A percentile compares a stretch with the other conserved stretches of the same genome.
Evolutionary conservation across 2,888 invertebrate species (phyloP).

Genomic region (Diplazon laetatorius): DNA sequence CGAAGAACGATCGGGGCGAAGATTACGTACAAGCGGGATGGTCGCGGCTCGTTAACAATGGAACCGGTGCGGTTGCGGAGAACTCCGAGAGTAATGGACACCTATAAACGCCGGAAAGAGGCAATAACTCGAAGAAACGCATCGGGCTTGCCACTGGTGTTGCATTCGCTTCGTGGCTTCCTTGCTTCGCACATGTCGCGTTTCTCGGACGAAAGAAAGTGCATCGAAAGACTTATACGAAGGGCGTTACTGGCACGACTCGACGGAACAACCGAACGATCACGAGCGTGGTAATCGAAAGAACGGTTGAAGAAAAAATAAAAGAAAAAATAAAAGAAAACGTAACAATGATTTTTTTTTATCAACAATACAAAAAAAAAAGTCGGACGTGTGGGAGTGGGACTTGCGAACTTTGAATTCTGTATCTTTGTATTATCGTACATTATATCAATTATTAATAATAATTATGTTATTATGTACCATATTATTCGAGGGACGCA

Average conservation of each 20-base stretch:
- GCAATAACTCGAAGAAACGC: slow-evolving; percentile 76
- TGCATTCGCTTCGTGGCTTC: slow-evolving; percentile 36
- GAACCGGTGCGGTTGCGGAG: slow-evolving; percentile 61
- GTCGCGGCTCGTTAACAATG: slow-evolving; percentile 65
- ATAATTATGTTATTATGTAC: too few species aligned
- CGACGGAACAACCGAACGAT: slow-evolving; percentile 12
- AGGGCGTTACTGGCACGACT: background rate
- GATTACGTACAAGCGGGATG: slow-evolving; percentile 26
- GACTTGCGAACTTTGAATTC: too few species aligned
- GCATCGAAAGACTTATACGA: slow-evolving; percentile 27
- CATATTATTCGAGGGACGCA: too few species aligned
- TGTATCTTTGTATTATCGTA: too few species aligned
- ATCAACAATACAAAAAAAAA: too few species aligned
- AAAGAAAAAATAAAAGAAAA: background rate
- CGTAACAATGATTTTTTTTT: too few species aligned
- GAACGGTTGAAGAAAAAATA: slow-evolving; percentile 14
- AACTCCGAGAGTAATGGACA: slow-evolving; percentile 77
- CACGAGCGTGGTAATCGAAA: background rate
- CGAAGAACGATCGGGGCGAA: too few species aligned
- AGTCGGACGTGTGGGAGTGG: too few species aligned
- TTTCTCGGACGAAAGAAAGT: slow-evolving; percentile 25
- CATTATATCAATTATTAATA: too few species aligned
- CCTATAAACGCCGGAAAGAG: slow-evolving; percentile 78
- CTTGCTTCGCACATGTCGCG: slow-evolving; percentile 66
- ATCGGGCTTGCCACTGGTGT: slow-evolving; percentile 67